A percentile compares a stretch with the other conserved stretches of the same genome.
Conservation (phyloP, 2,888 invertebrate genomes). For the Latheticus oryzae region DNA sequence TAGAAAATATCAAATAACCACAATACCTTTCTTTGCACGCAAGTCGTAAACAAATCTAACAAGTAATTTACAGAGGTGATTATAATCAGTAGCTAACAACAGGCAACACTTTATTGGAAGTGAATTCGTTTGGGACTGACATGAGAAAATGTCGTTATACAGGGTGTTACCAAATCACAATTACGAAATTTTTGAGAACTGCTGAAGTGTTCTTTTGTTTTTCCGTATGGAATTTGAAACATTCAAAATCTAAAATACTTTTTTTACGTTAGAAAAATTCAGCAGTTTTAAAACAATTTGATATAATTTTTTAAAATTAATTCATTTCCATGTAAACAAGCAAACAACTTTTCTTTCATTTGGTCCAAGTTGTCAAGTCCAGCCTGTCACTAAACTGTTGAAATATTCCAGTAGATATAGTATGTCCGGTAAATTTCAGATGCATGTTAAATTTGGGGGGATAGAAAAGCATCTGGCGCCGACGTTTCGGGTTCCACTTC, state of each 20-base stretch:
- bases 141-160: conserved; percentile 33
- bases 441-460: conserved; percentile 40
- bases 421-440: conserved; percentile 48
- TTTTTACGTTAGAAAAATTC: too few species aligned
- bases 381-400: too few species aligned
- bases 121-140: conserved; percentile 29
- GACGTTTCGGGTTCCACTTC: conserved; percentile 47
- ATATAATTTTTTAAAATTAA: too few species aligned
- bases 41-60: conserved; percentile 48
- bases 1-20: conserved; percentile 43
- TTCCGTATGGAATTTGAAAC: too few species aligned
- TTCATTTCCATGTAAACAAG: too few species aligned
- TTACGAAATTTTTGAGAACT: too few species aligned
- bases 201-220: too few species aligned
- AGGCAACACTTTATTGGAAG: conserved; percentile 39
- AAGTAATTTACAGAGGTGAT: conserved; percentile 47
- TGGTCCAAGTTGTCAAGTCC: too few species aligned
- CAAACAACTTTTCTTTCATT: too few species aligned
- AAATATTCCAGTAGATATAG: conserved; percentile 36
- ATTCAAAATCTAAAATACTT: too few species aligned
- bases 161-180: too few species aligned
- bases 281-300: too few species aligned
- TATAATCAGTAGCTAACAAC: conserved; percentile 45
- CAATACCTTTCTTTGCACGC: conserved; percentile 47
- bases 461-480: conserved; percentile 49